Evolutionary conservation across 2,888 invertebrate species (phyloP).

Genomic region (Drosophila melanosoma): DNA sequence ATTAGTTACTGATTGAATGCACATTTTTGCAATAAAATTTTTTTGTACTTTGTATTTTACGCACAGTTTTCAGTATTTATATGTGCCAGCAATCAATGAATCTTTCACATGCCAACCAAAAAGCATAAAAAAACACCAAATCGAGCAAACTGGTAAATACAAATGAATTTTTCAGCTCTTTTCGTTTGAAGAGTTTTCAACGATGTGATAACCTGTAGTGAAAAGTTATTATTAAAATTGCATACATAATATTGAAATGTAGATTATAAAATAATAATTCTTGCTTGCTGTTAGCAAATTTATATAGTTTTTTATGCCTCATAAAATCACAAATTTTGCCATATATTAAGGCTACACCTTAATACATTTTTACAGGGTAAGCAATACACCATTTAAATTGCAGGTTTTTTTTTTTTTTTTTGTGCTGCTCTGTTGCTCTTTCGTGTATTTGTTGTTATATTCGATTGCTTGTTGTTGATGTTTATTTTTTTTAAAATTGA

Average conservation of each 20-base stretch:
- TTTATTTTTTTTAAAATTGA: constrained; percentile 57
- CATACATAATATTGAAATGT: no score
- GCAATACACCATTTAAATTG: constrained; percentile 56
- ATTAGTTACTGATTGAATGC: constrained; percentile 56
- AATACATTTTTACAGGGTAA: constrained; percentile 26
- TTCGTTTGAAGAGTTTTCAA: neutral
- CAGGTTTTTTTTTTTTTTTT: constrained; percentile 34
- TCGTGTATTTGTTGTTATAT: constrained; percentile 27
- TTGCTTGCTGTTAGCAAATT: neutral
- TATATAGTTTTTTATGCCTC: neutral
- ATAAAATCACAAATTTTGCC: neutral
- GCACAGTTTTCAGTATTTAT: constrained; percentile 35
- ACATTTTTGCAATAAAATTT: constrained; percentile 27
- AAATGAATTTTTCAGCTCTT: constrained; percentile 18
- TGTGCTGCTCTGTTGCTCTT: constrained; percentile 34
- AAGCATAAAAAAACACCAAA: constrained; percentile 17
- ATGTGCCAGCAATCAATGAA: constrained; percentile 40
- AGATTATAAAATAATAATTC: neutral
- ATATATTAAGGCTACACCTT: neutral
- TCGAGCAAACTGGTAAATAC: constrained; percentile 9
- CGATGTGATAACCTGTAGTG: neutral
- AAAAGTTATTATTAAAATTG: no score
- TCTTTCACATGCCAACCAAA: constrained; percentile 19
- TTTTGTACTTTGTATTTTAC: constrained; percentile 11
- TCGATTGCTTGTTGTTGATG: constrained; percentile 16